Evolutionary conservation across 2,888 invertebrate genomes (phyloP).

Genomic region (Cosmorhoe ocellata): DNA sequence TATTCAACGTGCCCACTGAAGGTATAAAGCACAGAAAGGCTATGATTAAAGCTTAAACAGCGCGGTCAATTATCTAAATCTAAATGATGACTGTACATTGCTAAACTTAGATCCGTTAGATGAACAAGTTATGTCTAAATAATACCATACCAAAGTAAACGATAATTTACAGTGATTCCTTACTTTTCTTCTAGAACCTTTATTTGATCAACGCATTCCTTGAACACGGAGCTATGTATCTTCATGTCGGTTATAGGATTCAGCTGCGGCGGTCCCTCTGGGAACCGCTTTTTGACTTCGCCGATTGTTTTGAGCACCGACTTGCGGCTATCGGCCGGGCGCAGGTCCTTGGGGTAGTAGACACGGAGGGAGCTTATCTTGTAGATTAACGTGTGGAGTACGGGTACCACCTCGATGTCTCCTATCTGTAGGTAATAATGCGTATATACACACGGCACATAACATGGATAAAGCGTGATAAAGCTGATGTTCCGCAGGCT

Average conservation of each 20-base stretch:
- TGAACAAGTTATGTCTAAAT: too few species aligned
- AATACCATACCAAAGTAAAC: too few species aligned
- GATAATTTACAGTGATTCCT: too few species aligned
- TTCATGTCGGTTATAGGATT: conserved; percentile 98
- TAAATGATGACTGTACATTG: too few species aligned
- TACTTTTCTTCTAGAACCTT: conserved; percentile 90
- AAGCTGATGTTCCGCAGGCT: too few species aligned
- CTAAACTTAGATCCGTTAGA: too few species aligned
- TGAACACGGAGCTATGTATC: conserved; percentile 92
- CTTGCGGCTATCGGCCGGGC: conserved; percentile 91
- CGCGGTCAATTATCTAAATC: too few species aligned
- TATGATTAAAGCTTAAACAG: too few species aligned
- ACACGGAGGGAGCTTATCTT: conserved; percentile 95
- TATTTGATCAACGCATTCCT: conserved; percentile 91
- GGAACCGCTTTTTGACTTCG: conserved; percentile 95
- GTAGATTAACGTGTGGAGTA: conserved; percentile 90
- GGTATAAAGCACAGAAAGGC: too few species aligned
- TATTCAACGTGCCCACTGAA: too few species aligned
- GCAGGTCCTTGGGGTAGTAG: conserved; percentile 94
- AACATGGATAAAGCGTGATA: too few species aligned
- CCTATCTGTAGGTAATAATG: conserved; percentile 79
- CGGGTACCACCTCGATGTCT: conserved; percentile 94
- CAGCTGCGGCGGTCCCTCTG: conserved; percentile 92
- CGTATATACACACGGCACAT: too few species aligned
- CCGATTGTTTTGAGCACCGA: conserved; percentile 92